Evolutionary conservation across 1,140 invertebrate genomes (phyloP), one percentile per base, ranked within the genome.

Genomic region (Rhyacophila brunnea): DNA sequence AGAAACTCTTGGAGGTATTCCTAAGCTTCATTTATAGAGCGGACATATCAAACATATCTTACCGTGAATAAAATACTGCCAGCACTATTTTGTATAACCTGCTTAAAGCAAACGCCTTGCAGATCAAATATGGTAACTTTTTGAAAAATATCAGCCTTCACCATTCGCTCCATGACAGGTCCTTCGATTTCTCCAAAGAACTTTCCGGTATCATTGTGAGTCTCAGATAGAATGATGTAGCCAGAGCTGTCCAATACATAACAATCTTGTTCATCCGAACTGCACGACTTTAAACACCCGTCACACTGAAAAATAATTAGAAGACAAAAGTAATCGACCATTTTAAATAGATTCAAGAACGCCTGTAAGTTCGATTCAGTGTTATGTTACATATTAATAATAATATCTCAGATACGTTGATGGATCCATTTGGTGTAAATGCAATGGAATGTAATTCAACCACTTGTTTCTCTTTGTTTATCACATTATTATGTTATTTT

Each of bases 241-340:
- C 92, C 93, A 70, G 92, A 93, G 67, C 88, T 90, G 75, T 96
- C 93, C 13, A 96, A 82, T 2, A 96, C 79, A 70, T 89, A 95
- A 68, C 93, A 95, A 61, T 91, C 86, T 49, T 85, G 80, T 66
- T 79, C 81, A 40, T 74, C 80, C 50, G 77, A 77, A 49, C 70
- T 78, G 72, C 82, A 89, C 40, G 78, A 80, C 62, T 70, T 78
- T 67, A 82, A 71, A 63, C 68, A 80, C 36, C 71, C 73, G 49
- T 75, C 69, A 68, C 75, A 79, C 78, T 80, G 49, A 32, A 71
- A 49, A 57, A n/a, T n/a, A n/a, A n/a, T n/a, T 28, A 28, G 23
- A 28, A 9, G 23, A 28, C 9, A 5, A 28, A 28, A 28, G 3
- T 28, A 3, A 28, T 28, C 4, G 23, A 28, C 23, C 23, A 28